Conservation (phyloP, 2,113 vertebrate species). For the Limnothrissa miodon region DNA sequence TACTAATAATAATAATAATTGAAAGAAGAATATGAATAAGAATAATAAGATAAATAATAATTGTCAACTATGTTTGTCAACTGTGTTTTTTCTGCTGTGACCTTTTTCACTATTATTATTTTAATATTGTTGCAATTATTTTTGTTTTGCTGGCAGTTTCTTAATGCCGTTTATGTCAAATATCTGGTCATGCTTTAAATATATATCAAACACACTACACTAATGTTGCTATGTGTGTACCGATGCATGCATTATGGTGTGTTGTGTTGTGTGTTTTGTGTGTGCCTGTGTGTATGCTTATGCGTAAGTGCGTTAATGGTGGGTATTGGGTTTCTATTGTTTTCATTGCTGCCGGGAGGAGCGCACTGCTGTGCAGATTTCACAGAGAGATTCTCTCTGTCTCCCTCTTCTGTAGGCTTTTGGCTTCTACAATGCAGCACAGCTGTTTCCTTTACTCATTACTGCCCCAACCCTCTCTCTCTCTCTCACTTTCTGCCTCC, state of each 20-base stretch:
- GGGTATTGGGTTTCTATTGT: conserved; percentile 59
- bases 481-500: conserved; percentile 20
- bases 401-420: conserved; percentile 50
- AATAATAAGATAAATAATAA: conserved; percentile 16
- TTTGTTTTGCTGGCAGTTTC: background rate
- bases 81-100: background rate
- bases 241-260: background rate
- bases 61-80: background rate
- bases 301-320: background rate
- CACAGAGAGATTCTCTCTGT: conserved; percentile 68
- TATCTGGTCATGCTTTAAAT: background rate
- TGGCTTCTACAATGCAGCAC: conserved; percentile 69
- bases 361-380: conserved; percentile 68
- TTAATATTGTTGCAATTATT: background rate
- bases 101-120: background rate
- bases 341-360: conserved; percentile 53
- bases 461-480: conserved; percentile 36
- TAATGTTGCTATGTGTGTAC: background rate
- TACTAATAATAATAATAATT: conserved; percentile 24
- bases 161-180: background rate
- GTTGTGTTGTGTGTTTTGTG: background rate
- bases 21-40: conserved; percentile 8
- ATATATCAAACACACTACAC: background rate
- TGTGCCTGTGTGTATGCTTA: background rate
- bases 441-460: conserved; percentile 57